These are phyloP conservation scores for Candidula unifasciata DNA, from an alignment of 2,888 invertebrate genomes.

Conservation along the genomic window DNA sequence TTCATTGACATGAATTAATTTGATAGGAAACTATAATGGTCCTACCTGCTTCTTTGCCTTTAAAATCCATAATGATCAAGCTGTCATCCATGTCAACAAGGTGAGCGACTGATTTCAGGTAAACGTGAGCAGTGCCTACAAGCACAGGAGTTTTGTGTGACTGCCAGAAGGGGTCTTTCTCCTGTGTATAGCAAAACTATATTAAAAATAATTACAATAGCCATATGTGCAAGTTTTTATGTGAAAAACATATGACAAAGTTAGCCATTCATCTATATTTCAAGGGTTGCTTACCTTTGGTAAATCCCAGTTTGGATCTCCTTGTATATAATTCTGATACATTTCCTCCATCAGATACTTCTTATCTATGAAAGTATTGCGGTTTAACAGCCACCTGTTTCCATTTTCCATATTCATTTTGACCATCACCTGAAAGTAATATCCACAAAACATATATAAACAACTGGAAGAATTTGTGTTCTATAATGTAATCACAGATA, in stretches of 20 bases:
- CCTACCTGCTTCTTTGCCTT: constrained; percentile 63
- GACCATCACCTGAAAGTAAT: constrained; percentile 68
- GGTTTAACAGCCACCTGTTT: constrained; percentile 73
- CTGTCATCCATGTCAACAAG: constrained; percentile 71
- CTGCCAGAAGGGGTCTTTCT: constrained; percentile 76
- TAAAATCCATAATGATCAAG: constrained; percentile 71
- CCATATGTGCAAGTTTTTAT: neutral
- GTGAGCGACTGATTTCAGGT: constrained; percentile 74
- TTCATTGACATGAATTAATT: no score
- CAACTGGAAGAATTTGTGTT: neutral
- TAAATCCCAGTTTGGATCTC: constrained; percentile 71
- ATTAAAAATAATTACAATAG: neutral
- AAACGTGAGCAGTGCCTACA: constrained; percentile 73
- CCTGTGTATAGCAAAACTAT: constrained; percentile 56
- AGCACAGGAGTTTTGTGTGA: constrained; percentile 67
- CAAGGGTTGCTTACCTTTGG: constrained; percentile 63
- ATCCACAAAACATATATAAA: neutral
- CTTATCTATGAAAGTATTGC: constrained; percentile 75
- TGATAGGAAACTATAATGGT: neutral
- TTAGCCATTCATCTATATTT: neutral
- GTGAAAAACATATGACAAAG: neutral
- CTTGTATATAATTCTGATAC: constrained; percentile 75
- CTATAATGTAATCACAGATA: no score
- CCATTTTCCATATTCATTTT: constrained; percentile 73
- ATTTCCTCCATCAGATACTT: constrained; percentile 77